phyloP scores from a whole-genome alignment of 2,888 invertebrate species.

The Apoderus coryli region DNA sequence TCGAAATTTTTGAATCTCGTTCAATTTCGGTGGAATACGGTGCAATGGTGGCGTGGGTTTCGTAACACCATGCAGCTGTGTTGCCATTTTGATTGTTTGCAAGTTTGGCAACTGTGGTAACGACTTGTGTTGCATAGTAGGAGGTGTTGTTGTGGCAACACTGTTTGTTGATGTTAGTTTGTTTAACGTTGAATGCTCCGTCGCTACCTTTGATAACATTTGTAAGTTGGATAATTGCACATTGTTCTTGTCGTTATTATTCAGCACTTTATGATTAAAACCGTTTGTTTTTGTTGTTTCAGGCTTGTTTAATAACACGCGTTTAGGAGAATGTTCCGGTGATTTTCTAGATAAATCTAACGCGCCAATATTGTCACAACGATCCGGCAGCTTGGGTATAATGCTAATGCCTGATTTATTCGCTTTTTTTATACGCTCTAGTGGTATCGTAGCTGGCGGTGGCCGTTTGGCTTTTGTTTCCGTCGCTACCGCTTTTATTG shows the following conservation, averaged over 20 bases:
- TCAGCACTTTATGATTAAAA: constrained; percentile 16
- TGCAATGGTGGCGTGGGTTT: constrained; percentile 22
- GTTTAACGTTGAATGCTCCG: constrained; percentile 25
- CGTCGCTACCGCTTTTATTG: constrained; percentile 17
- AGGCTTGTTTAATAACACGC: constrained; percentile 25
- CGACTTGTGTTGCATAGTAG: constrained; percentile 17
- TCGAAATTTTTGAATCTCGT: constrained; percentile 33
- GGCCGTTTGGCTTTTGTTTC: constrained; percentile 31
- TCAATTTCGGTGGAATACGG: constrained; percentile 29
- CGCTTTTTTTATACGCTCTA: constrained; percentile 36
- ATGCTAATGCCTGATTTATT: constrained; percentile 26
- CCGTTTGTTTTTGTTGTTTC: constrained; percentile 22
- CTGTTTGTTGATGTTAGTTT: constrained; percentile 16
- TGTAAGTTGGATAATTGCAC: constrained; percentile 37
- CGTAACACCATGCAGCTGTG: constrained; percentile 13
- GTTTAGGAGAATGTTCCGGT: constrained; percentile 17
- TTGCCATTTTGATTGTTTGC: constrained; percentile 20
- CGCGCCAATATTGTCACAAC: constrained; percentile 37
- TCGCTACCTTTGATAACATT: constrained; percentile 35
- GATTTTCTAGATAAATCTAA: constrained; percentile 36
- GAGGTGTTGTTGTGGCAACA: constrained; percentile 3
- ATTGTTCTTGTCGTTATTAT: constrained; percentile 10
- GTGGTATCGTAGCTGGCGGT: constrained; percentile 38
- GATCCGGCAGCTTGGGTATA: constrained; percentile 26
- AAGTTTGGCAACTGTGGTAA: constrained; percentile 28